Base-by-base conservation (phyloP, 2,888 invertebrate species). In the Monoplex corrugatus region DNA sequence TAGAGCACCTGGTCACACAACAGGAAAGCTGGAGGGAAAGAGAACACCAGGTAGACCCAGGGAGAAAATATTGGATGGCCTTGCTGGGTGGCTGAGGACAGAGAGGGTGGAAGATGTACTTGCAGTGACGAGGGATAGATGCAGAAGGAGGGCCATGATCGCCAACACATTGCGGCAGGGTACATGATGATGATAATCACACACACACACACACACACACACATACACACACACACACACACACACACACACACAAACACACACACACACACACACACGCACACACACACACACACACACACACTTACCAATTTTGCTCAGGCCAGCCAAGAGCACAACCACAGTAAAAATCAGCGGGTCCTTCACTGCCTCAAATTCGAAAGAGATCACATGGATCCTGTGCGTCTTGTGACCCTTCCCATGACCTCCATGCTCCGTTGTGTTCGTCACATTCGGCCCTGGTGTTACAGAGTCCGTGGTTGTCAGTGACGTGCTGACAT, bases 271-370 rank as follows among this genome's bases (percentile, higher is more conserved):
- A 35, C 0, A 38, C n/a, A n/a, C 68, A 68, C n/a, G 2, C n/a
- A 68, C n/a, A 28, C 8, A 8, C 68, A 68, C n/a, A 6, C 16
- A 8, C 68, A 68, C 68, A n/a, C 68, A 35, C 16, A n/a, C 0
- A 40, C 5, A 19, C 86, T 95, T 93, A 96, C 97, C 96, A 86
- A 97, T 95, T 94, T 97, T 97, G 93, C 96, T 96, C 57, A 97
- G 93, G 38, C 96, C 96, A 40, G 96, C 96, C 44, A 96, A 93
- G 23, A 97, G 95, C 84, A 97, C 96, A 91, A 97, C 97, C 28
- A 96, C 90, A 2, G 96, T 96, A 91, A 97, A 95, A 86, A 97
- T 95, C 86, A 97, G 95, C 38, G 96, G 96, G 83, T 95, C 95
- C 86, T 96, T 95, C 19, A 96, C 95, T 90, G 95, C 96, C 3